These are phyloP conservation scores for Eupleurogrammus muticus DNA, from an alignment of 2,797 vertebrate genomes.

Conservation along the genomic window DNA sequence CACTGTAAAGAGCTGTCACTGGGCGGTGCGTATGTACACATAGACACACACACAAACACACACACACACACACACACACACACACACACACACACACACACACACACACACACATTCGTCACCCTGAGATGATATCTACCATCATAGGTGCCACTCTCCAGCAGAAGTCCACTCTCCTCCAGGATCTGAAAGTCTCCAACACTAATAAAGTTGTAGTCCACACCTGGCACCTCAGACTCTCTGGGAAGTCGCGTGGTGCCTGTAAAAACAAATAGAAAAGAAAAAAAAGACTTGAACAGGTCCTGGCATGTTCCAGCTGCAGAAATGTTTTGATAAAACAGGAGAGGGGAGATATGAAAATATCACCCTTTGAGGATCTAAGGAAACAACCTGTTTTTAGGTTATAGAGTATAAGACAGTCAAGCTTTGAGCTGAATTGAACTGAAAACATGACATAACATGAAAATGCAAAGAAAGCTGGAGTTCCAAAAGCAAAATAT, in stretches of 20 bases:
- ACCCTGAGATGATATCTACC: constrained; percentile 74
- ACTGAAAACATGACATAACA: neutral
- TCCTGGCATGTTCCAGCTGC: neutral
- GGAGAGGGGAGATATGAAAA: neutral
- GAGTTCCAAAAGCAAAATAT: neutral
- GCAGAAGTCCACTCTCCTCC: constrained; percentile 95
- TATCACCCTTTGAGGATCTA: neutral
- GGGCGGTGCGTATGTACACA: constrained; percentile 20
- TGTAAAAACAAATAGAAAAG: constrained; percentile 57
- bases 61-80: neutral
- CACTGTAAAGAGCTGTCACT: constrained; percentile 28
- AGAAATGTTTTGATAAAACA: constrained; percentile 1
- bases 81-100: neutral
- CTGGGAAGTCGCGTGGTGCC: constrained; percentile 97
- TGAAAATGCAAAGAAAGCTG: neutral
- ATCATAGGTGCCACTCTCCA: constrained; percentile 98
- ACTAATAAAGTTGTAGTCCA: constrained; percentile 99
- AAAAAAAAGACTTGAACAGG: constrained; percentile 5
- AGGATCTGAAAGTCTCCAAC: constrained; percentile 96
- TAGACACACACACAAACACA: constrained; percentile 1
- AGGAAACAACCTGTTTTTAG: neutral
- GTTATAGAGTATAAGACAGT: neutral
- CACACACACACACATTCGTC: neutral
- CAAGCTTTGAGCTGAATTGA: neutral
- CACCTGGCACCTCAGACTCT: constrained; percentile 95